Conservation (phyloP, 2,888 invertebrate genomes). For the Peribatodes rhomboidaria region DNA sequence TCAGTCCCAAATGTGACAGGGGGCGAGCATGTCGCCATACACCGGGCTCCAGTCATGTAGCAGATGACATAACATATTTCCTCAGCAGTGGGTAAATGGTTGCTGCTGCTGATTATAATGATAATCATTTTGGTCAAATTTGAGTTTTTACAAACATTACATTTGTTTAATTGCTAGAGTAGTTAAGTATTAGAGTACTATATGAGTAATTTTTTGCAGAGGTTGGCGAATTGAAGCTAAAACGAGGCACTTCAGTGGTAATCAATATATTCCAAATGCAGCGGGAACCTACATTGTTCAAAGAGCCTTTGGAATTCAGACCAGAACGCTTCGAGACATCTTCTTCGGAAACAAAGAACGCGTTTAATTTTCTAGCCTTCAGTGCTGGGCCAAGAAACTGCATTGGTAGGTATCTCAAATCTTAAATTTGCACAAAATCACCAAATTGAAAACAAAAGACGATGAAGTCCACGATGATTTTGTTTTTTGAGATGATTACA, state of each 20-base stretch:
- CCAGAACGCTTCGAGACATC: slow-evolving; percentile 83
- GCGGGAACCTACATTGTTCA: slow-evolving; percentile 75
- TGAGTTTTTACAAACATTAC: no score
- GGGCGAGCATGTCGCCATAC: no score
- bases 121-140: no score
- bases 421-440: background rate
- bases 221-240: slow-evolving; percentile 48
- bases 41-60: no score
- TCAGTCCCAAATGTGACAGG: no score
- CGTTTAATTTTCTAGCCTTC: slow-evolving; percentile 86
- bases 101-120: no score
- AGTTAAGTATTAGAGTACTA: no score
- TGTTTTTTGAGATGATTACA: no score
- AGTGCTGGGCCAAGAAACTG: slow-evolving; percentile 89
- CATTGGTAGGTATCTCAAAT: slow-evolving; percentile 72
- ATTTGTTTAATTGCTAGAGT: no score
- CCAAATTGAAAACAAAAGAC: background rate
- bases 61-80: no score
- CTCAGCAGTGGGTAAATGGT: no score
- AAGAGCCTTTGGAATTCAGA: slow-evolving; percentile 78
- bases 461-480: no score
- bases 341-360: slow-evolving; percentile 53
- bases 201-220: slow-evolving; percentile 40
- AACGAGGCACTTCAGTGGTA: slow-evolving; percentile 66
- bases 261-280: slow-evolving; percentile 77